phyloP scores from a whole-genome alignment of 2,113 vertebrate species.

The Oxyura jamaicensis region DNA sequence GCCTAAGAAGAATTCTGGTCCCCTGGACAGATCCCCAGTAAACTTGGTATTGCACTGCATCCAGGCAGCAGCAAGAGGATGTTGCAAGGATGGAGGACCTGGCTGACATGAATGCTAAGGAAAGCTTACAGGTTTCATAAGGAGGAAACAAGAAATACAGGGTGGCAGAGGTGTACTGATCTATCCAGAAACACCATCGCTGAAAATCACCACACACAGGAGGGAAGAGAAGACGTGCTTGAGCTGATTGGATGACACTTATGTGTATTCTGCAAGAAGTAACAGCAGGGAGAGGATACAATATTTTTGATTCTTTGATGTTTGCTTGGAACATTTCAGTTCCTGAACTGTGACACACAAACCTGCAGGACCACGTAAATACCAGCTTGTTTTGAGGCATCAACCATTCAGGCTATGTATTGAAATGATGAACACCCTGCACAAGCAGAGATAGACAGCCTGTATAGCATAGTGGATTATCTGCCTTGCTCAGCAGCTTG shows the following conservation, averaged over 20 bases:
- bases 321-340: neutral
- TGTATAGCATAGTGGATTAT: accelerated
- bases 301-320: neutral
- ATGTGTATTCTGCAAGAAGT: neutral
- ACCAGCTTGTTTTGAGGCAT: neutral
- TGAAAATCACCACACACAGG: neutral
- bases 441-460: neutral
- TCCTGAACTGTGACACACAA: neutral
- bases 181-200: neutral
- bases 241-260: neutral
- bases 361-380: neutral
- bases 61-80: neutral
- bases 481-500: neutral
- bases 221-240: neutral
- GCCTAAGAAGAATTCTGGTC: neutral
- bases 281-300: neutral
- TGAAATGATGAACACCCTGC: neutral
- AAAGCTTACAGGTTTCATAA: neutral
- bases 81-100: neutral
- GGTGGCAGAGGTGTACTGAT: neutral
- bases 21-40: neutral
- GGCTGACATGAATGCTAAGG: neutral
- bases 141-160: neutral
- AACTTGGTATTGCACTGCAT: neutral
- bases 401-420: neutral